Conservation (phyloP, 2,113 vertebrate genomes). For the Saccopteryx bilineata region DNA sequence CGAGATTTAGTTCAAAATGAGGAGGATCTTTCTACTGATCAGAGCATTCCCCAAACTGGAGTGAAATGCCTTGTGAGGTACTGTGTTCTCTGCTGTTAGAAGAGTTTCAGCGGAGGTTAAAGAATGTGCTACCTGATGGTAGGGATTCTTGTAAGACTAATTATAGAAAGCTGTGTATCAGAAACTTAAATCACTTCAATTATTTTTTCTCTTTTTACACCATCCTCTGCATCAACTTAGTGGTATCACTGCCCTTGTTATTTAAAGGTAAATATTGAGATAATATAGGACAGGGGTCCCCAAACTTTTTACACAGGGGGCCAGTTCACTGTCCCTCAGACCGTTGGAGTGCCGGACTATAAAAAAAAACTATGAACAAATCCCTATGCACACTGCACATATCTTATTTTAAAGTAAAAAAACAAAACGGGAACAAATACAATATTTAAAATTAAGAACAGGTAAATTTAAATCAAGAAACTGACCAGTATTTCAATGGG, state of each 20-base stretch:
- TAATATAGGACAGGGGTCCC: neutral
- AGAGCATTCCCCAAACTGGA: neutral
- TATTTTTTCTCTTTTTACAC: neutral
- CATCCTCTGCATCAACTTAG: neutral
- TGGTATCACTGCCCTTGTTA: neutral
- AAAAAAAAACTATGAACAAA: too few relatives aligned
- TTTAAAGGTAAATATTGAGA: neutral
- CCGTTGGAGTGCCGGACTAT: too few relatives aligned
- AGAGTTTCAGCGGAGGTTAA: neutral
- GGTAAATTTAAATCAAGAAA: too few relatives aligned
- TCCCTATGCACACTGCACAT: too few relatives aligned
- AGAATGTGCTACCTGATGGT: neutral
- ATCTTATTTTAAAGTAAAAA: too few relatives aligned
- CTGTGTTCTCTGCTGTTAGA: neutral
- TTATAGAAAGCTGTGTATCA: neutral
- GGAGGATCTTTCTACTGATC: neutral
- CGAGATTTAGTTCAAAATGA: conserved; percentile 13
- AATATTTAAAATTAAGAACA: too few relatives aligned
- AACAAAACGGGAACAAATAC: too few relatives aligned
- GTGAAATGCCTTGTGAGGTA: neutral
- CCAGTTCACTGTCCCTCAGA: too few relatives aligned
- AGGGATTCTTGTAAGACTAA: neutral
- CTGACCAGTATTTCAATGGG: too few relatives aligned
- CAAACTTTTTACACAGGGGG: too few relatives aligned
- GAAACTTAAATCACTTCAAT: neutral